Base-by-base conservation (phyloP, 2,888 invertebrate species). In the Cyrtodaria siliqua region DNA sequence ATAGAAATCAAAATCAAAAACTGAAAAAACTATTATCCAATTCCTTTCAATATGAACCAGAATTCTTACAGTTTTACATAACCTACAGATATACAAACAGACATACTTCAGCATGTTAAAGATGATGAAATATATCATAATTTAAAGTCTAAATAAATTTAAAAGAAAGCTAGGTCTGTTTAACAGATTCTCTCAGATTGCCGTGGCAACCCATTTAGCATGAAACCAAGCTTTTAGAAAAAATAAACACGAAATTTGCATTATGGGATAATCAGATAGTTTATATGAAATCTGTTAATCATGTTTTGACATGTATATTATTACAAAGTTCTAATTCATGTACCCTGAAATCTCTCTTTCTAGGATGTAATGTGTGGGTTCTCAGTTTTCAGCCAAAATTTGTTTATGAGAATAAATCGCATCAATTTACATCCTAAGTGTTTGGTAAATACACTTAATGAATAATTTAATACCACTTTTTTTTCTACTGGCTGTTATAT, bases 161-260 rank as follows among this genome's bases (percentile, higher is more conserved):
- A 33, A 33, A 33, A 4, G 33, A 33, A 33, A 33, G 33, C 33
- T 33, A 44, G 6, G 20, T 44, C n/a, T 44, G 44, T 6, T 16
- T 9, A 44, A 18, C 44, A 44, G 16, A 44, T 44, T 44, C 44
- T 18, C 9, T 44, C 8, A 20, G 44, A 44, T 44, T 20, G n/a
- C 44, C 44, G 20, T 44, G 44, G 16, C 20, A 18, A 44, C 16
- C 44, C 44, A 44, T 20, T 44, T 44, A 44, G 44, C 44, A 44
- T 44, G 6, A 18, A 18, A 44, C 16, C 16, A 6, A n/a, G 20
- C 44, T 9, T 44, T 18, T 27, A 59, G 52, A 74, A 63, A 63
- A 74, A 67, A 77, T 68, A 77, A 72, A 77, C 77, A 77, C 71
- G 77, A 77, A 63, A 63, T 77, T 71, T 53, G 47, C 77, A 77